Base-by-base conservation (phyloP, 2,113 vertebrate species). In the Tachuris rubrigastra region DNA sequence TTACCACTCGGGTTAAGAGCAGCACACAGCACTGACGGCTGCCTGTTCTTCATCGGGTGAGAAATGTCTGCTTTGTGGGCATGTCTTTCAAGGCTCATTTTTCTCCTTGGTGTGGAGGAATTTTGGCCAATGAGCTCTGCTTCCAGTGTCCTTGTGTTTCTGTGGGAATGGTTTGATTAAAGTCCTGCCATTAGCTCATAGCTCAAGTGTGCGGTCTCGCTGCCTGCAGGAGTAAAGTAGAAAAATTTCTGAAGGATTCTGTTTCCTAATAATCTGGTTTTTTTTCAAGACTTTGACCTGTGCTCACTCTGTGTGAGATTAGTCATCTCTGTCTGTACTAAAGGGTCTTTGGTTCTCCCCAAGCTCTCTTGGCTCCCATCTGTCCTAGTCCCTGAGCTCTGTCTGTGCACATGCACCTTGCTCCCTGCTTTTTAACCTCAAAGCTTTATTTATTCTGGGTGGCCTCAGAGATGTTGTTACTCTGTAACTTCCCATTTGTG, bases 191-290 rank as follows among this genome's bases (percentile, higher is more conserved):
- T 33, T 58, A 66, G 53, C 85, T 95, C 52, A 30, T 56, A 28
- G 65, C 65, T 96, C 65, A 92, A 89, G 44, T 30, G 76, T 53
- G 72, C 10, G 1, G 20, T 20, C 49, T 81, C 41, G 14, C 47
- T 85, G 88, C 83, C 53, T 12, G 19, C 44, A 66, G 79, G 76
- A 81, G 56, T 30, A 56, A 72, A 10, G 10, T 16, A 69, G 58
- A 96, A 92, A 58, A n/a, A 33, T 65, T 72, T 92, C 86, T 58
- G 69, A 39, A 88, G 69, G 73, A 72, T 92, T 88, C 83, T 73
- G 25, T 81, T 94, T 76, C 66, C 30, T 82, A 46, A 80, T 60
- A 77, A 82, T 72, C 31, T 42, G 37, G 3, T 2, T 0, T 42
- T 60, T 44, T 92, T 59, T n/a, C 72, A 88, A 81, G 62, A 65